Evolutionary conservation across 2,113 vertebrate genomes (phyloP), one percentile per base, ranked within the genome.

Genomic region (Parus major): DNA sequence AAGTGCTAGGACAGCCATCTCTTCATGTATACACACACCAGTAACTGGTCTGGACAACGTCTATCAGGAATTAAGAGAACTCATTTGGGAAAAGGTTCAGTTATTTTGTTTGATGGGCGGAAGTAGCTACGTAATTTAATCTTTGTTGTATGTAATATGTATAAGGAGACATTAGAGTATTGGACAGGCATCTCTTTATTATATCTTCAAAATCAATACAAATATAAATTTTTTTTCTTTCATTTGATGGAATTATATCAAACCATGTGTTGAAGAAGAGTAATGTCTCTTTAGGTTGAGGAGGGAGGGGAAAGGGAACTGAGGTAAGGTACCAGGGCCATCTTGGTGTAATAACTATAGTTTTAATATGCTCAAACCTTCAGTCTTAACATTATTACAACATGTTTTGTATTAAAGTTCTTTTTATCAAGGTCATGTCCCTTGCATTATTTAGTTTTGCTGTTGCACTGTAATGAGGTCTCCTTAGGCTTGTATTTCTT

Each of bases 391-490:
- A 93, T 81, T 96, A 95, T 84, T 94, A 90, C 68, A 96, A 94
- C 82, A 41, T 97, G 95, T 86, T 96, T 95, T 64, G 71, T 78
- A 92, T 97, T 96, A 96, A 95, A 92, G 93, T 75, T 93, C 90
- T 96, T 95, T 97, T 95, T 93, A 88, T 96, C 92, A 96, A 90
- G 94, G 92, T 97, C 94, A 64, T 29, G 95, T 94, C 95, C 94
- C 90, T 86, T 88, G 79, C 79, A 86, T 78, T 92, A 96, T 86
- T 96, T 90, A 81, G 92, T 95, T 96, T 81, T 83, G 79, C 92
- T 72, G 57, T 49, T 95, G 86, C 31, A 83, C 75, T 92, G 49
- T 97, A 97, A 96, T 96, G 93, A 95, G 88, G 93, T 95, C 95
- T 97, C 96, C 36, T 91, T 93, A 88, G 90, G 76, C 96, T 92